Percentiles rank a stretch among this genome's conserved stretches.
Evolutionary conservation across 2,113 vertebrate species (phyloP).

Genomic region (Trematomus loennbergii): DNA sequence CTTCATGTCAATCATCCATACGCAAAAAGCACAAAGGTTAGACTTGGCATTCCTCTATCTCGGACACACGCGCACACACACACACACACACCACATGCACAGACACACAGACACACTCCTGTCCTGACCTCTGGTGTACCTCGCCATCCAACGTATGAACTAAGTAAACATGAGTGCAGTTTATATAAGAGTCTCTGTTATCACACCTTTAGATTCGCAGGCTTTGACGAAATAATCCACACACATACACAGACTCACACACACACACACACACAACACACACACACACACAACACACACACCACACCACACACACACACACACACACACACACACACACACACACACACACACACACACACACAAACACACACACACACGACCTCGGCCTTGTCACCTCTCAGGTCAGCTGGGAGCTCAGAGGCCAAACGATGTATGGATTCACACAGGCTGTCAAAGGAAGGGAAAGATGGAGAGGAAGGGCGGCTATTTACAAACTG

Average conservation of each 20-base stretch:
- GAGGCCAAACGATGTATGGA: conserved; percentile 54
- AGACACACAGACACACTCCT: conserved; percentile 1
- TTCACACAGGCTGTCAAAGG: conserved; percentile 50
- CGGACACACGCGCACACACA: conserved; percentile 3
- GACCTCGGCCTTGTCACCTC: conserved; percentile 46
- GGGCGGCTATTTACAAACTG: conserved; percentile 58
- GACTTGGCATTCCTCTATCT: conserved; percentile 65
- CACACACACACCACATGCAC: conserved; percentile 13
- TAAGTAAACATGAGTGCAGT: conserved; percentile 63
- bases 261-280: conserved; percentile 29
- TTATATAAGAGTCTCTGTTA: conserved; percentile 56
- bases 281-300: neutral
- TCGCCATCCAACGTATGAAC: conserved; percentile 38
- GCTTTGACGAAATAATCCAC: conserved; percentile 33
- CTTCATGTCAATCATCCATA: conserved; percentile 61
- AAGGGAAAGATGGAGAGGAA: conserved; percentile 51
- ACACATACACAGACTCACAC: conserved; percentile 18
- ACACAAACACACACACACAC: neutral
- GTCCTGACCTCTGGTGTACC: conserved; percentile 38
- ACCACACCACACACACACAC: neutral
- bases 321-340: conserved; percentile 16
- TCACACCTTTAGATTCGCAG: conserved; percentile 59
- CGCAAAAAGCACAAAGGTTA: conserved; percentile 57
- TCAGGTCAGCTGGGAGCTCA: conserved; percentile 35
- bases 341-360: conserved; percentile 28